A percentile compares a stretch with the other conserved stretches of the same genome.
Evolutionary conservation across 2,113 vertebrate species (phyloP).

Genomic region (Beaufortia kweichowensis): DNA sequence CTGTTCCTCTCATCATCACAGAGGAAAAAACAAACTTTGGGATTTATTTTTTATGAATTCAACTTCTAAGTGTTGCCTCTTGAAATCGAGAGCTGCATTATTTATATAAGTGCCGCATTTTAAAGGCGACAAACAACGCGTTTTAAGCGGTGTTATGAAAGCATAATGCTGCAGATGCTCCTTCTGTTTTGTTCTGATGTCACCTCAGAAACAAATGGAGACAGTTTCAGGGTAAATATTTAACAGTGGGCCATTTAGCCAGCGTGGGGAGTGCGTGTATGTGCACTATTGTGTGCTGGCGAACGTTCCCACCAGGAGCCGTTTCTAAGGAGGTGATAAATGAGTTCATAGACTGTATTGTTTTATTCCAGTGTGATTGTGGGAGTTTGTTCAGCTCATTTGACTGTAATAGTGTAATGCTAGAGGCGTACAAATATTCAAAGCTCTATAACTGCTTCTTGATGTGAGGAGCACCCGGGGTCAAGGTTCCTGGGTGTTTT

Average conservation of each 20-base stretch:
- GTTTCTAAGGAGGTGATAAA: slow-evolving; percentile 38
- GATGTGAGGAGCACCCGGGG: not conserved
- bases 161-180: slow-evolving; percentile 48
- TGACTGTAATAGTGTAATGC: slow-evolving; percentile 22
- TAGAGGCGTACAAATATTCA: slow-evolving; percentile 20
- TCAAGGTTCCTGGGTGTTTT: slow-evolving; percentile 44
- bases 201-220: slow-evolving; percentile 43
- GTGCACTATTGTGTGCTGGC: slow-evolving; percentile 27
- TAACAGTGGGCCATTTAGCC: slow-evolving; percentile 45
- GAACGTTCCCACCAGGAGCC: slow-evolving; percentile 8
- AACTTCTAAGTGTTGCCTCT: slow-evolving; percentile 44
- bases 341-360: slow-evolving; percentile 15
- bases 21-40: slow-evolving; percentile 38
- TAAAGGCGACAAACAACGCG: slow-evolving; percentile 53
- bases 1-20: slow-evolving; percentile 36
- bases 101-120: slow-evolving; percentile 38
- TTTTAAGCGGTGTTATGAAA: slow-evolving; percentile 47
- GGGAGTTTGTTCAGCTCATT: slow-evolving; percentile 24
- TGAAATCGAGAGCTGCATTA: slow-evolving; percentile 35
- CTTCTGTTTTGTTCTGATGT: slow-evolving; percentile 31
- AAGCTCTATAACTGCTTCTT: not conserved
- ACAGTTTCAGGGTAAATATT: slow-evolving; percentile 56
- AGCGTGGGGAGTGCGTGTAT: slow-evolving; percentile 23
- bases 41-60: slow-evolving; percentile 46
- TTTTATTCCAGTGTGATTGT: not conserved